Conservation (phyloP, 2,113 vertebrate species). For the Jaculus jaculus region DNA sequence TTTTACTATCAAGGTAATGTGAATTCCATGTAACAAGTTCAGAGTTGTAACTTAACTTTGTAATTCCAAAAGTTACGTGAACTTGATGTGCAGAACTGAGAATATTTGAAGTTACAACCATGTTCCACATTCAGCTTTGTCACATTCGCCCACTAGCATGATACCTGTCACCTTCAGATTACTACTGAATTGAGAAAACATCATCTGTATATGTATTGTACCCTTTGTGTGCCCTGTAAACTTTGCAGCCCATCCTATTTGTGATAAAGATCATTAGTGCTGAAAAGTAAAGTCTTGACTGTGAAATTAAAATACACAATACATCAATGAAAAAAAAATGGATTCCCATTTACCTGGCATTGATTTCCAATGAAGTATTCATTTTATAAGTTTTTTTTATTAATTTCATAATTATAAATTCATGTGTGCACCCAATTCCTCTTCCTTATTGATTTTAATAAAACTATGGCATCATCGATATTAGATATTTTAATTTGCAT, state of each 20-base stretch:
- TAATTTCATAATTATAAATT: not conserved
- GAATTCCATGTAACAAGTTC: not conserved
- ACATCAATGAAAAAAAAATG: not conserved
- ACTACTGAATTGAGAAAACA: not conserved
- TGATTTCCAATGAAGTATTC: not conserved
- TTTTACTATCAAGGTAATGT: not conserved
- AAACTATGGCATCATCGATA: constrained; percentile 53
- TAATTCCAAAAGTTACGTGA: not conserved
- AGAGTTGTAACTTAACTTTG: not conserved
- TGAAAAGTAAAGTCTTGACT: not conserved
- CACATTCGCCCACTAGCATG: not conserved
- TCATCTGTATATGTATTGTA: not conserved
- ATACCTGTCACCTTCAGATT: not conserved
- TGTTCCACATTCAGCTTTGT: not conserved
- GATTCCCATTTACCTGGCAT: not conserved
- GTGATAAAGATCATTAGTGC: not conserved
- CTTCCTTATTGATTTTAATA: constrained; percentile 39
- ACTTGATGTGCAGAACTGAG: not conserved
- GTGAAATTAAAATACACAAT: not conserved
- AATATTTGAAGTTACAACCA: not conserved
- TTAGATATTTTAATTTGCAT: constrained; percentile 66
- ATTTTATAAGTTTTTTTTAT: constrained; percentile 21
- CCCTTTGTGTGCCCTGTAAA: not conserved
- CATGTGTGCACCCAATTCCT: not conserved
- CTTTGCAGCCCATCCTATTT: not conserved